These are phyloP conservation scores for Sipha flava DNA, from an alignment of 1,140 invertebrate species.

Conservation along the genomic window DNA sequence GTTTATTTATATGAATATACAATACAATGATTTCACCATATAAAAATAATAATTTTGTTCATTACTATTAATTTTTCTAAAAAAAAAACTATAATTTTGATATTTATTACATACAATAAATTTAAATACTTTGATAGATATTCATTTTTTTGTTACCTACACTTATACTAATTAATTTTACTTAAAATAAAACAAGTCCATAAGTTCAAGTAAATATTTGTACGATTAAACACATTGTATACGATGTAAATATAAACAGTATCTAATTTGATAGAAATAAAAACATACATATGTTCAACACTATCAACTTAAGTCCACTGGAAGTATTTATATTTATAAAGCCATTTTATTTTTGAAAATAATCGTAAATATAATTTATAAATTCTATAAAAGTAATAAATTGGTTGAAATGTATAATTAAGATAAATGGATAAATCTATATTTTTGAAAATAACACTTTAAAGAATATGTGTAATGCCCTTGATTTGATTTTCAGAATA, in stretches of 20 bases:
- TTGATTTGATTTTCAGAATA: background rate
- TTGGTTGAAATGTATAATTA: background rate
- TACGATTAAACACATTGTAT: background rate
- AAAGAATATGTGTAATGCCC: background rate
- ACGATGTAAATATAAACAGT: too few relatives aligned
- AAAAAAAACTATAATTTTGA: too few relatives aligned
- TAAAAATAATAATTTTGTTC: background rate
- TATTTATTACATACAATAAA: too few relatives aligned
- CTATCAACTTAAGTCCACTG: too few relatives aligned
- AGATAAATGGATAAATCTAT: background rate
- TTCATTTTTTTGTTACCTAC: too few relatives aligned
- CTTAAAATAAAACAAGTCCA: background rate
- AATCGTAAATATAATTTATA: background rate
- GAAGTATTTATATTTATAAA: too few relatives aligned
- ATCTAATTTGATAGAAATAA: too few relatives aligned
- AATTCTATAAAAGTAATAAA: background rate
- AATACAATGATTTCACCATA: background rate
- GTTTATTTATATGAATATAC: background rate
- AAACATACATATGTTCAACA: too few relatives aligned
- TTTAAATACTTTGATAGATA: too few relatives aligned
- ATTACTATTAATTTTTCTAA: too few relatives aligned
- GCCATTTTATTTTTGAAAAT: too few relatives aligned
- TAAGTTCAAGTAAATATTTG: background rate
- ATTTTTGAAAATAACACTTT: constrained; percentile 1
- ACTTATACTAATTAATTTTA: background rate